phyloP scores from a whole-genome alignment of 2,797 vertebrate species.

The Pelobates cultripes region DNA sequence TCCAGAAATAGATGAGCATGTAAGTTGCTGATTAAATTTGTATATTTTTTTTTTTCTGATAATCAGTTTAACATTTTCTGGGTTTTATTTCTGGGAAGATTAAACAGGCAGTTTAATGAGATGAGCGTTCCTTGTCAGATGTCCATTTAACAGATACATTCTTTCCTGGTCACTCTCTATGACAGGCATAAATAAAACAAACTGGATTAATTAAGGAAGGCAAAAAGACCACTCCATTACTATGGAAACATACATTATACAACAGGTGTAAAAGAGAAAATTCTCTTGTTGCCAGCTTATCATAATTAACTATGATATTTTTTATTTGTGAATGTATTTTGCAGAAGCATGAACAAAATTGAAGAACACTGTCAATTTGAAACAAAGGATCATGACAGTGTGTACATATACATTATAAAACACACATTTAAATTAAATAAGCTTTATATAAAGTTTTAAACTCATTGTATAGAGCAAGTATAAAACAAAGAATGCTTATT shows the following conservation, averaged over 20 bases:
- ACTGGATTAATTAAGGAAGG: slow-evolving; percentile 74
- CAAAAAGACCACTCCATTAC: slow-evolving; percentile 72
- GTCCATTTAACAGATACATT: slow-evolving; percentile 23
- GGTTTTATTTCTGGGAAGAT: not conserved
- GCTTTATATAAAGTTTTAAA: too few relatives aligned
- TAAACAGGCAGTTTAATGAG: not conserved
- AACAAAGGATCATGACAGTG: not conserved
- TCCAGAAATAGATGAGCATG: too few relatives aligned
- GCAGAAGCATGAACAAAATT: slow-evolving; percentile 6
- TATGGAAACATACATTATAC: slow-evolving; percentile 82
- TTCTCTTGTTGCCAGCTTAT: slow-evolving; percentile 76
- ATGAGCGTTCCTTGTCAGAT: slow-evolving; percentile 11
- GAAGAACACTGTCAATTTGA: not conserved
- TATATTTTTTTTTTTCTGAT: too few relatives aligned
- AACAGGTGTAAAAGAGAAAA: slow-evolving; percentile 74
- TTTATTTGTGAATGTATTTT: slow-evolving; percentile 58
- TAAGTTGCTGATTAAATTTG: too few relatives aligned
- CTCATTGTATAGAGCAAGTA: too few relatives aligned
- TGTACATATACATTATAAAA: not conserved
- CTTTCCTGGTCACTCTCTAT: slow-evolving; percentile 62
- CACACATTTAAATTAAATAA: too few relatives aligned
- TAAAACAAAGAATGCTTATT: too few relatives aligned
- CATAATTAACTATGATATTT: slow-evolving; percentile 78
- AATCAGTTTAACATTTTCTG: too few relatives aligned
- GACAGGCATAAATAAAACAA: slow-evolving; percentile 68